Conservation (phyloP, 2,797 vertebrate species). For the Hydrophis major region DNA sequence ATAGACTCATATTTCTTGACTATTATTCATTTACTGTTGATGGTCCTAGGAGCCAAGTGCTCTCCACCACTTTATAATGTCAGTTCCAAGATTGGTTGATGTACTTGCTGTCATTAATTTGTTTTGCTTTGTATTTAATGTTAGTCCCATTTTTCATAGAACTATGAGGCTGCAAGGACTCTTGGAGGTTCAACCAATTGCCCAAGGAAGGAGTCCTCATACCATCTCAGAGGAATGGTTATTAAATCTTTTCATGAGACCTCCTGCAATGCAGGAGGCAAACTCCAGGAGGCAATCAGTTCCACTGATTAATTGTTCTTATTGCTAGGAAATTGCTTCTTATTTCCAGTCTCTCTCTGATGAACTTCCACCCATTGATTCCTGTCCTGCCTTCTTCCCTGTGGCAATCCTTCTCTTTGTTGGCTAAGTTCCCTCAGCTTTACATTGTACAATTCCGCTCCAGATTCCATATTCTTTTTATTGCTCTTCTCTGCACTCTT, state of each 20-base stretch:
- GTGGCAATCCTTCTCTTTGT: not conserved
- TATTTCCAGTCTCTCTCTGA: not conserved
- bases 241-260: too few relatives aligned
- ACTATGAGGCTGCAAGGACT: not conserved
- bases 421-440: not conserved
- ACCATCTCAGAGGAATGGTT: not conserved
- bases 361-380: not conserved
- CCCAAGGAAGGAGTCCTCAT: not conserved
- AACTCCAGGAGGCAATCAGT: not conserved
- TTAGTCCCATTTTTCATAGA: not conserved
- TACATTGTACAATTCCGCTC: not conserved
- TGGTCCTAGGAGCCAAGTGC: not conserved
- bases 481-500: not conserved
- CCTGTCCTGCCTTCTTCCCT: not conserved
- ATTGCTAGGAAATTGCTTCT: not conserved
- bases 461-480: not conserved
- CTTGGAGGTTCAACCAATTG: too few relatives aligned
- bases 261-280: not conserved
- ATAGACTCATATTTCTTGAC: not conserved
- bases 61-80: not conserved
- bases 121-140: not conserved
- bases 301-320: not conserved
- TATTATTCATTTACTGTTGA: not conserved
- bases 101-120: not conserved
- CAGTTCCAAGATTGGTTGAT: not conserved